Base-by-base conservation (phyloP, 2,113 vertebrate species). In the Smithornis capensis region DNA sequence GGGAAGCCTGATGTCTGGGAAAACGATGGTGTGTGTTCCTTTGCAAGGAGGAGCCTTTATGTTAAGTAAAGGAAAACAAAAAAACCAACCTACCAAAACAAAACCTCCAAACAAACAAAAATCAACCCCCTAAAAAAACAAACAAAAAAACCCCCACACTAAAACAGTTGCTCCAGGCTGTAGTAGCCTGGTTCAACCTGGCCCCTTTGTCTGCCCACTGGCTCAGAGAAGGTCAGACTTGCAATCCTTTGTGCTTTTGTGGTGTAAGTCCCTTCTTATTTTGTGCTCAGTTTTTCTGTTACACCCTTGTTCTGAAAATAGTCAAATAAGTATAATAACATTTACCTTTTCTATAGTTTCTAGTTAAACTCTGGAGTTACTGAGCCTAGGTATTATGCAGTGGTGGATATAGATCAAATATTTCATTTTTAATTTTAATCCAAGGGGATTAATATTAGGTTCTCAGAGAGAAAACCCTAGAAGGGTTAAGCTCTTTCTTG, bases 241-340 rank as follows among this genome's bases (percentile, higher is more conserved):
- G 12, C 2, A 70, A 91, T 6, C 1, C 19, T 85, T 89, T 87
- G 19, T 77, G 4, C 9, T 64, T 89, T n/a, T 82, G 19, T 38
- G 4, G 27, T 92, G 16, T 89, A 86, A 79, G 21, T 78, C 3
- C 5, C 6, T 17, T 55, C 2, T 22, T 63, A 35, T 38, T 62
- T 49, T 9, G 25, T 11, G 7, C 14, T 57, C 31, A 28, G 19
- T 63, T 70, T 74, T 96, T 64, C 62, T 78, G 6, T 68, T 64
- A 6, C 14, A 35, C 10, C n/a, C 35, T 88, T 59, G 14, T 87
- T 89, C 31, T 83, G n/a, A 49, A 95, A 97, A 71, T 7, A 95
- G 50, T 74, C 35, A 22, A 81, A 37, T 55, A 68, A 89, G 17
- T 73, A 75, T 24, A 77, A 64, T 82, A 95, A 45, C 55, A 53